A percentile compares a stretch with the other conserved stretches of the same genome.
Conservation (phyloP, 2,113 vertebrate species). For the Alces alces region DNA sequence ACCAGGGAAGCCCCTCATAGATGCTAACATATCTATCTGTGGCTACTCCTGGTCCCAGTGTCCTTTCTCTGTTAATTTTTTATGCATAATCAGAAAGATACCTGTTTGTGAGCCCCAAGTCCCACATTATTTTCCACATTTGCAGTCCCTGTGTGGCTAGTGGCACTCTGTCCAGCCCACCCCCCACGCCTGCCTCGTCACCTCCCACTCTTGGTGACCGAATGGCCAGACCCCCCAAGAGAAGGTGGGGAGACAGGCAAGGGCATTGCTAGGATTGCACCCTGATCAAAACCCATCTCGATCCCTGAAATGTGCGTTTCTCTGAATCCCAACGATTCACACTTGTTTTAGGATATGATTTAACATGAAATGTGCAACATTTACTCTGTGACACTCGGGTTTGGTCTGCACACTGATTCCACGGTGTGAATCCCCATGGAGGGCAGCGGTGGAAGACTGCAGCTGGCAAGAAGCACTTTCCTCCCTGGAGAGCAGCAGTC, state of each 20-base stretch:
- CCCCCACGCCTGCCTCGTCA: rapidly evolving
- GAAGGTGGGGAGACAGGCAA: neutral
- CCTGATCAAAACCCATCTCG: neutral
- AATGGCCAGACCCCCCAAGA: neutral
- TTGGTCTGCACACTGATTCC: neutral
- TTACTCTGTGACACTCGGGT: slow-evolving; percentile 12
- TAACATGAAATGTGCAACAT: slow-evolving; percentile 72
- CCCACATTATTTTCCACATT: neutral
- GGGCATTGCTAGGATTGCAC: neutral
- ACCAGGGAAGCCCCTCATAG: neutral
- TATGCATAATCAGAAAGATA: neutral
- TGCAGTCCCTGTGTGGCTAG: too few species aligned
- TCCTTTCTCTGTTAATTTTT: neutral
- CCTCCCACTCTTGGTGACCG: neutral
- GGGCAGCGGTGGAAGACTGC: neutral
- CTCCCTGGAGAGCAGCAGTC: neutral
- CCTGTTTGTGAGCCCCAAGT: neutral
- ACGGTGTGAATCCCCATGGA: slow-evolving; percentile 12
- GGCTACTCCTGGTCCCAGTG: neutral
- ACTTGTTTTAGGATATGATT: slow-evolving; percentile 57
- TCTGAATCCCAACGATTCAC: slow-evolving; percentile 64
- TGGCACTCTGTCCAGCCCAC: rapidly evolving
- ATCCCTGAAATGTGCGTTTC: slow-evolving; percentile 49
- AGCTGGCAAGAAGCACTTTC: neutral
- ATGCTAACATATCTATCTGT: neutral